phyloP scores from a whole-genome alignment of 2,888 invertebrate species.

The Baccha elongata region DNA sequence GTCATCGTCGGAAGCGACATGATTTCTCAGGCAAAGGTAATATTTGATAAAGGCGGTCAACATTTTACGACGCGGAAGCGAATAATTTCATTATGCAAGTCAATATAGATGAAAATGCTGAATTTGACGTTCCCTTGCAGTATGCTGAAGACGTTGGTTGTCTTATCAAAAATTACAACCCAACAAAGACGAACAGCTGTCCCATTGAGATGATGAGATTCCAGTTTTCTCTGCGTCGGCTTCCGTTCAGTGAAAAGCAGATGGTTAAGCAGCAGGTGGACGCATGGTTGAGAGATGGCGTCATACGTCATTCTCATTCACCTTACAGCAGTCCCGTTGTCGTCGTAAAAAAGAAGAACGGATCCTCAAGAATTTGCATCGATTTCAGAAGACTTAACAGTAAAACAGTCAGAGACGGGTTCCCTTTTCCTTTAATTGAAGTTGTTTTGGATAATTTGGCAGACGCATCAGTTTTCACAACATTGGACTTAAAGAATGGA shows the following conservation, averaged over 20 bases:
- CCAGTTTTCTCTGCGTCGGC: slow-evolving; percentile 15
- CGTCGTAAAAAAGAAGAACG: slow-evolving; percentile 73
- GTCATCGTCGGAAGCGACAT: slow-evolving; percentile 50
- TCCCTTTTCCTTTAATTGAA: slow-evolving; percentile 79
- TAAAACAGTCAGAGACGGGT: slow-evolving; percentile 77
- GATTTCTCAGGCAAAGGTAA: slow-evolving; percentile 2
- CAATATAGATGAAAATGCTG: slow-evolving; percentile 1
- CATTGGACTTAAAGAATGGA: slow-evolving; percentile 37
- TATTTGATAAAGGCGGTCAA: slow-evolving; percentile 4
- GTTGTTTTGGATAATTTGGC: slow-evolving; percentile 77
- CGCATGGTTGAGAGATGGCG: slow-evolving; percentile 76
- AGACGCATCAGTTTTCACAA: slow-evolving; percentile 25
- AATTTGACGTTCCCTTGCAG: slow-evolving; percentile 11
- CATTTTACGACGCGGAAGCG: not conserved
- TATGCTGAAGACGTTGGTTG: slow-evolving; percentile 1
- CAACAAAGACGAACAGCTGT: not conserved
- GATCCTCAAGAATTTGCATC: slow-evolving; percentile 75
- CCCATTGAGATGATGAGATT: slow-evolving; percentile 23
- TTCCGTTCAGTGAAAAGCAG: not conserved
- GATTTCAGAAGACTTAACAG: slow-evolving; percentile 79
- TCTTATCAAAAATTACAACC: slow-evolving; percentile 7
- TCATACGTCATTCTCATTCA: slow-evolving; percentile 76
- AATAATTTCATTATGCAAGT: slow-evolving; percentile 22
- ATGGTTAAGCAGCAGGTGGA: slow-evolving; percentile 76
- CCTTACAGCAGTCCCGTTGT: slow-evolving; percentile 75